Evolutionary conservation across 2,888 invertebrate genomes (phyloP), one percentile per base, ranked within the genome.

Genomic region (Smittia aterrima): DNA sequence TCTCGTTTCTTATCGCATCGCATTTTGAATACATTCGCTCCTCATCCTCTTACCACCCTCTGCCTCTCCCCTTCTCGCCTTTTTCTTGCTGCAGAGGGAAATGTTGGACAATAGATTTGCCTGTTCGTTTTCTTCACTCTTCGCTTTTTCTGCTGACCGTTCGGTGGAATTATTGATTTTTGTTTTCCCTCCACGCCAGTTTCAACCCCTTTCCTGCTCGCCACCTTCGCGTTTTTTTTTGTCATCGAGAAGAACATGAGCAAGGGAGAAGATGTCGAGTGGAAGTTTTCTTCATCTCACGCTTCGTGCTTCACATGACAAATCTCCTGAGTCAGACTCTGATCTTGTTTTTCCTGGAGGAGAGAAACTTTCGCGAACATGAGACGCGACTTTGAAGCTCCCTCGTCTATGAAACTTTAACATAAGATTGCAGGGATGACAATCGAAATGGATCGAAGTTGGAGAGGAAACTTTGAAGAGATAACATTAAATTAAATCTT

Each of bases 81-180:
- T 27, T 64, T 25, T 24, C 20, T 24, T 27, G 64, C 64, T 27
- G 27, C 64, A 64, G 27, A 64, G 13, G 2, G 4, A 27, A 27
- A 64, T 16, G 25, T 27, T 64, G 64, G 64, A 64, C 64, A 64
- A 64, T 64, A n/a, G 25, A 22, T 13, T 64, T 13, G 18, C 20
- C 22, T 58, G 22, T 18, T 64, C 64, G 25, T n/a, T 64, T 64
- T 64, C 64, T 13, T 58, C 24, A 18, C 24, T 22, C 58, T 11
- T 58, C 58, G 27, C 25, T 25, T 27, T 64, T 58, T 58, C 22
- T 58, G 58, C 58, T 58, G 58, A 64, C 25, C 64, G 64, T 64
- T 64, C 58, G 64, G 66, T 32, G 62, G 54, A 72, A 62, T 20
- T 72, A 72, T 72, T 72, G 72, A 72, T 72, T 72, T 72, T 72